A percentile compares a stretch with the other conserved stretches of the same genome.
These are phyloP conservation scores for Danio tinwini DNA, from an alignment of 2,797 vertebrate species.

Conservation along the genomic window DNA sequence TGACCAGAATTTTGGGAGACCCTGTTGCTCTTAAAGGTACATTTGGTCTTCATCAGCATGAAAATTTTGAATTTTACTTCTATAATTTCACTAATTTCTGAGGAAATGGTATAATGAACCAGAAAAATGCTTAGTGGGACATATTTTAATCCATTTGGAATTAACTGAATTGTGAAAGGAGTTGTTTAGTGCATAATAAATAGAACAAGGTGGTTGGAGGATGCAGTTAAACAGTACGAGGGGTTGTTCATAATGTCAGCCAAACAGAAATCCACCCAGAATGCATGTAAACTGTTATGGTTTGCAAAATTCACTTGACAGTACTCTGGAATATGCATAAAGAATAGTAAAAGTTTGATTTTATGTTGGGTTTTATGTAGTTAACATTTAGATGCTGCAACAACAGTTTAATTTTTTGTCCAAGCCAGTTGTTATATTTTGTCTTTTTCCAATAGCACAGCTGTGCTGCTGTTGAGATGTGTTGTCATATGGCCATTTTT, in stretches of 20 bases:
- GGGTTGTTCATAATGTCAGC: neutral
- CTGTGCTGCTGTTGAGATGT: conserved; percentile 1
- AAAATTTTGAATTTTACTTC: neutral
- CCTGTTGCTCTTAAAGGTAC: conserved; percentile 92
- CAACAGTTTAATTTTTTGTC: neutral
- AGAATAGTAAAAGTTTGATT: neutral
- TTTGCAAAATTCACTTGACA: neutral
- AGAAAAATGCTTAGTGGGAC: neutral
- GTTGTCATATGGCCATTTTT: neutral
- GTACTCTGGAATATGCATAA: neutral
- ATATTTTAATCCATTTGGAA: neutral
- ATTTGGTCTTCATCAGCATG: neutral
- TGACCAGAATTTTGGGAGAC: conserved; percentile 92
- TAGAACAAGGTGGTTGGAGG: neutral
- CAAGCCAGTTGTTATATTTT: neutral
- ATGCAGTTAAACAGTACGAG: neutral
- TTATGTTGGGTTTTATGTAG: neutral
- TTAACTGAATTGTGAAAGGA: neutral
- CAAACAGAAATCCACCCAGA: neutral
- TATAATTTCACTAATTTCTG: neutral
- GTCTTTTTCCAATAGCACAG: neutral
- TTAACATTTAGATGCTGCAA: neutral
- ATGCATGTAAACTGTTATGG: neutral
- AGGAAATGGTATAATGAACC: neutral
- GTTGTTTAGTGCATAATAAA: neutral